Evolutionary conservation across 35 echinoderm and acorn worm species (phyloP).

Genomic region (Ptychodera flava): DNA sequence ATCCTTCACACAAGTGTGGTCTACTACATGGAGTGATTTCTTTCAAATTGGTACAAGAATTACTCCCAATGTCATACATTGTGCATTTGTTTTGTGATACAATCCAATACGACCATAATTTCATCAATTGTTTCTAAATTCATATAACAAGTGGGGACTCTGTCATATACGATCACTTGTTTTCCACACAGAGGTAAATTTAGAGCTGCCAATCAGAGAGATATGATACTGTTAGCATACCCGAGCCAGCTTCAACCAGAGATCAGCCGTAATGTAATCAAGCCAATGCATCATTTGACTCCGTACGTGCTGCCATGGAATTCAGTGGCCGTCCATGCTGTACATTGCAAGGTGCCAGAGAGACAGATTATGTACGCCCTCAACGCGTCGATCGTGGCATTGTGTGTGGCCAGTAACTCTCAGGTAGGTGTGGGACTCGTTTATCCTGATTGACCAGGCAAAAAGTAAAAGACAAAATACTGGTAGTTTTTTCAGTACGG

Average conservation of each 20-base stretch:
- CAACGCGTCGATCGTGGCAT: conserved; percentile 19
- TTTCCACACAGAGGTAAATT: conserved; percentile 18
- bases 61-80: no score
- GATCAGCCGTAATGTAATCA: not conserved
- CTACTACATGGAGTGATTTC: no score
- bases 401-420: conserved; percentile 6
- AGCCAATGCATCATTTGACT: not conserved
- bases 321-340: conserved; percentile 27
- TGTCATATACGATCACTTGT: no score
- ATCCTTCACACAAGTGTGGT: no score
- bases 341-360: not conserved
- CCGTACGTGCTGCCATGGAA: conserved; percentile 36
- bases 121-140: no score
- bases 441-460: no score
- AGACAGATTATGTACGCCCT: conserved; percentile 35
- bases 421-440: not conserved
- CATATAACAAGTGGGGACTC: no score
- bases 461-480: no score
- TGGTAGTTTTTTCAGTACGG: no score
- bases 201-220: conserved; percentile 19
- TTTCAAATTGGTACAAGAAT: no score
- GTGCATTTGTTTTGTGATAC: no score
- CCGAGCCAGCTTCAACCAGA: conserved; percentile 1
- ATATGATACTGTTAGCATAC: conserved; percentile 9
- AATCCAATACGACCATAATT: no score